Base-by-base conservation (phyloP, 2,797 vertebrate genomes). In the Pseudochromis fuscus region DNA sequence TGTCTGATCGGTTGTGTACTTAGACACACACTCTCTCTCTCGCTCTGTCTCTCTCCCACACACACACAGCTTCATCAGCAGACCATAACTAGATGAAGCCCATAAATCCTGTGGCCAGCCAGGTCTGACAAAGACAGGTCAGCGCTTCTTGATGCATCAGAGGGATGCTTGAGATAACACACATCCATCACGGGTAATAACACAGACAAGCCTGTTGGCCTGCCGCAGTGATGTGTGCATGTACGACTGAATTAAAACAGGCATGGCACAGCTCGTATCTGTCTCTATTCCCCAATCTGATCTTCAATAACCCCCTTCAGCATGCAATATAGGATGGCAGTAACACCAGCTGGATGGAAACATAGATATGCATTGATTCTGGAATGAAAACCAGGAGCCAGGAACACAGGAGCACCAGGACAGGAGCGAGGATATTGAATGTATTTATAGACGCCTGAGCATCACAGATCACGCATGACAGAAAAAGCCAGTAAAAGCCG, bases 41-140 rank as follows among this genome's bases (percentile, higher is more conserved):
- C 42, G 19, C 31, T 18, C 57, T 12, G n/a, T 19, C 44, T 45
- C 21, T 23, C 44, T 6, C 44, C 12, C 19, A 23, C 44, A 59
- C 66, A 77, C 3, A 56, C 64, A 63, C 13, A 27, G 33, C 69
- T 82, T 79, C 75, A 85, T 87, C 86, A 81, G 84, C 70, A 77
- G 88, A 87, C 89, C 77, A 68, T 84, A 84, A 78, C 87, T 60
- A 85, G 77, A 91, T 87, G 77, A 87, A 92, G 83, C 84, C 79
- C 86, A 94, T 93, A 92, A 92, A 94, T 93, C 88, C 79, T 75
- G 81, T 82, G 84, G 74, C 84, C 86, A 91, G 88, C 78, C 89
- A 89, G 91, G 81, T 93, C 86, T 92, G 88, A 90, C 89, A 86
- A 78, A 79, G 83, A 77, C 87, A 79, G 91, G 90, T 91, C 76